A percentile compares a stretch with the other conserved stretches of the same genome.
Conservation (phyloP, 1,140 invertebrate species). For the Paralvinella palmiformis region DNA sequence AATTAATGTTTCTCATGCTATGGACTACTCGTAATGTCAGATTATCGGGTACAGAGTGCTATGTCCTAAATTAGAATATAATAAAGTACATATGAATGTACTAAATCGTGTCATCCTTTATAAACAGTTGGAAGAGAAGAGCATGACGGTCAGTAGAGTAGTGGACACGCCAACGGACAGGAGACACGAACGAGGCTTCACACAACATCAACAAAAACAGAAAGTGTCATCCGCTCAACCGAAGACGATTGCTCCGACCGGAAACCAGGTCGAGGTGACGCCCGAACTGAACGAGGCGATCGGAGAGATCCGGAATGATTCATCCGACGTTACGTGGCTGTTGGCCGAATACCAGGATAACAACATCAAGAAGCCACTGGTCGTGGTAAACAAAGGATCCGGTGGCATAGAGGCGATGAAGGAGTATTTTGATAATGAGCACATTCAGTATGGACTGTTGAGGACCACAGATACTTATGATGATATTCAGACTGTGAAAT, state of each 20-base stretch:
- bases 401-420: conserved; percentile 33
- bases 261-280: conserved; percentile 29
- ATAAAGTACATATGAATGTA: no score
- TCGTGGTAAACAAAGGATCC: conserved; percentile 22
- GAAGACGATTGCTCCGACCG: conserved; percentile 16
- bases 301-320: conserved; percentile 27
- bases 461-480: conserved; percentile 37
- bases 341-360: conserved; percentile 33
- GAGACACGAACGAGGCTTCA: conserved; percentile 38
- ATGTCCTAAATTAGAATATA: no score
- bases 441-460: conserved; percentile 39
- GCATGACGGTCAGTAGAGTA: conserved; percentile 37
- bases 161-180: conserved; percentile 25
- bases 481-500: conserved; percentile 43
- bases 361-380: conserved; percentile 35
- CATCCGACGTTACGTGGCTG: conserved; percentile 27
- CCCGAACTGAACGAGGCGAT: conserved; percentile 31
- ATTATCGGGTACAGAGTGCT: no score
- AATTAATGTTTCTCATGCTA: no score
- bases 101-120: neutral
- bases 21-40: no score
- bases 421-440: conserved; percentile 24
- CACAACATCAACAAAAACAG: conserved; percentile 16
- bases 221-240: neutral
- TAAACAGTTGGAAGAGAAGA: conserved; percentile 33